Base-by-base conservation (phyloP, 30 jellyfish, hydroid and myxozoan genomes). In the Chrysaora quinquecirrha region DNA sequence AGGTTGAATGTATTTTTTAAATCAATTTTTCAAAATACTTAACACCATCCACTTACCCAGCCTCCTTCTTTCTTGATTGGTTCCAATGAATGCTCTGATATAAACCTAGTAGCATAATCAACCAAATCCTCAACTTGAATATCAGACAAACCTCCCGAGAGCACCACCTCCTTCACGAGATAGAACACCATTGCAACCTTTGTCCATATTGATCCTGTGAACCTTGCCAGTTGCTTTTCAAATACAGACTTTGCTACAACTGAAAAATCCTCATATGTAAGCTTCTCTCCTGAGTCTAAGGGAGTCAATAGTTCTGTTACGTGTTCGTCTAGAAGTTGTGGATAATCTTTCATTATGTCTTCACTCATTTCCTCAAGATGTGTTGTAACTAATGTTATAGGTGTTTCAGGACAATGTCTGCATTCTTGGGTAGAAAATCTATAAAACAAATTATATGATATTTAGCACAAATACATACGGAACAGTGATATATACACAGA, bases 41-140 rank as follows among this genome's bases (percentile, higher is more conserved):
- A 38, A 38, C 54, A 38, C 14, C 54, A 38, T 3, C 54, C 6
- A 38, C 97, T 66, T 79, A 90, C 97, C 97, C 94, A 83, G 23
- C 97, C 94, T 10, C 96, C 96, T 76, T 83, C 87, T 21, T 90
- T 83, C 47, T 47, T 71, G 25, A 92, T 75, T 16, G 88, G 56
- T n/a, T 87, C 93, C 4, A 49, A 38, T 23, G 91, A 87, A 22
- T 91, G 84, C 52, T 93, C 98, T 1, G 96, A 63, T 29, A 93
- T 64, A 64, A 86, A 93, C 47, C 90, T 75, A 1, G 96, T 77
- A 35, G 98, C 95, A 58, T 93, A 83, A 2, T 93, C 98, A 21
- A 93, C 98, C 73, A 93, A 38, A 63, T 87, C 28, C 75, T 93
- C 98, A 38, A 93, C 74, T 62, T 93, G 98, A 23, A 66, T 35